Evolutionary conservation across 1,140 invertebrate species (phyloP), one percentile per base, ranked within the genome.

Genomic region (Megalopta genalis): DNA sequence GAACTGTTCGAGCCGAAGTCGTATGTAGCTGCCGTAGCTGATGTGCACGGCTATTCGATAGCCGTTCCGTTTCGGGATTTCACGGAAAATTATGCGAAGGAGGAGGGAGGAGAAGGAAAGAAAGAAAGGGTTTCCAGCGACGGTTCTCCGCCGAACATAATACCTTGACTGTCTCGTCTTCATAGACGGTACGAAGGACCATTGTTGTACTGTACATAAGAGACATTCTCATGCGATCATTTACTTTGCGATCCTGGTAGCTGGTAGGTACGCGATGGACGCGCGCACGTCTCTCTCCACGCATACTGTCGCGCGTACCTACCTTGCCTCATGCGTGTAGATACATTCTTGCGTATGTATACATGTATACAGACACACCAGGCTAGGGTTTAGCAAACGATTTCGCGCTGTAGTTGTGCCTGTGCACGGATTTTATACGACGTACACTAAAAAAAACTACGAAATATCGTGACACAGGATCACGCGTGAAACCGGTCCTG

Each of bases 401-500:
- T 72, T n/a, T 63, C 39, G 23, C 27, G 39, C 46, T 25, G n/a
- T n/a, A n/a, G 64, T 66, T 25, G n/a, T n/a, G 8, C 21, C 4
- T 14, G 18, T 54, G 6, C 18, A 6, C 5, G 46, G 52, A 52
- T 65, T 71, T 59, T 68, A 27, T 32, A 25, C 42, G 42, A 21
- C 57, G 23, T 23, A 46, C 21, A 23, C 16, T 32, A 5, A 18
- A 18, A 12, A 1, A 10, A 42, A 6, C 49, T 42, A 42, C 14
- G 39, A 59, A 49, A 49, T 81, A 76, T 65, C 82, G 59, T 66
- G 82, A 85, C 77, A 77, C 77, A 77, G 68, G 68, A 76, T 81
- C 82, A 65, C 74, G 27, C 74, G 27, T 27, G 42, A 60, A 85
- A 85, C 78, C 83, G 82, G 82, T 81, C 82, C 62, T 54, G 64